Conservation (phyloP, 2,888 invertebrate species). For the Gari tellinella region DNA sequence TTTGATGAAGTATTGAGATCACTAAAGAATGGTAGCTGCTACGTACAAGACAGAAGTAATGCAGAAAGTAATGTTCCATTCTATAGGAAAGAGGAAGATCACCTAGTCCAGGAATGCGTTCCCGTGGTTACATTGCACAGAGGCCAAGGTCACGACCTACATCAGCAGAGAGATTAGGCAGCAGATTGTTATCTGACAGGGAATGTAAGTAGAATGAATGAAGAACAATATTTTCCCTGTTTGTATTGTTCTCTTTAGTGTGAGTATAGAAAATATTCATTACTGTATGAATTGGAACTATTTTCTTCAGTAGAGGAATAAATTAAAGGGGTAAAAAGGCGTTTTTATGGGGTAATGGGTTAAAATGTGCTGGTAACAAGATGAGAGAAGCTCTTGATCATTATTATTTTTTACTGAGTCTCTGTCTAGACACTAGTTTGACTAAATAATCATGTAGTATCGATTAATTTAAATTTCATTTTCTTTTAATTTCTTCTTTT, state of each 20-base stretch:
- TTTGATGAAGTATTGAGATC: too few relatives aligned
- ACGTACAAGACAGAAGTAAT: too few relatives aligned
- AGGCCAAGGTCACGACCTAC: constrained; percentile 74
- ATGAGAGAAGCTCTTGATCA: background rate
- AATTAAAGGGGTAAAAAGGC: too few relatives aligned
- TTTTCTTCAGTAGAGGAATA: too few relatives aligned
- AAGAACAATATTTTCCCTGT: background rate
- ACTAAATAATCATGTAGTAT: too few relatives aligned
- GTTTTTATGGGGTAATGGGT: too few relatives aligned
- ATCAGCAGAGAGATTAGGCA: constrained; percentile 68
- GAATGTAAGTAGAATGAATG: constrained; percentile 65
- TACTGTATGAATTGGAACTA: too few relatives aligned
- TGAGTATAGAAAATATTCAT: background rate
- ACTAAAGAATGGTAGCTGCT: too few relatives aligned
- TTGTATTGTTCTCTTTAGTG: background rate
- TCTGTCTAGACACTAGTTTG: too few relatives aligned
- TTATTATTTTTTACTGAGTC: background rate
- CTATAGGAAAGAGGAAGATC: constrained; percentile 57
- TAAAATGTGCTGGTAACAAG: too few relatives aligned
- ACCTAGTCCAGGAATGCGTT: constrained; percentile 65
- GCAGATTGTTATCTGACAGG: constrained; percentile 68
- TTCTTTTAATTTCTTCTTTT: constrained; percentile 2
- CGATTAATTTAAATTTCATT: too few relatives aligned
- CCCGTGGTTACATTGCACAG: constrained; percentile 67
- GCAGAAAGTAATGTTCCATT: too few relatives aligned